Evolutionary conservation across 2,113 vertebrate species (phyloP).

Genomic region (Leucopsar rothschildi): DNA sequence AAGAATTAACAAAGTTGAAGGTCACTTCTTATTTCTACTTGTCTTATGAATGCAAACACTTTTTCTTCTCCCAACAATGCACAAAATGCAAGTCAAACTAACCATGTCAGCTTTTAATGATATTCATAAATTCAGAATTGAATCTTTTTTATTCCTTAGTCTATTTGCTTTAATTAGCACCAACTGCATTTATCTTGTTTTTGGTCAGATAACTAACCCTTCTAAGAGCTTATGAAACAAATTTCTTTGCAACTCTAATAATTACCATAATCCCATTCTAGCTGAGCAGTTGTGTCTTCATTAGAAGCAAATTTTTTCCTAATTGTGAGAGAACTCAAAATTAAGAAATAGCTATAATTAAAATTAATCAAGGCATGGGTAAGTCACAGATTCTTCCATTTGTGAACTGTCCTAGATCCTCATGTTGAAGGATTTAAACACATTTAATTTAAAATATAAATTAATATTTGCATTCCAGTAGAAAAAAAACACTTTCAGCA

Average conservation of each 20-base stretch:
- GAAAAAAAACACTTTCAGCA: background rate
- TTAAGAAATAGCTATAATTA: constrained; percentile 60
- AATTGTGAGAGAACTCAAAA: constrained; percentile 53
- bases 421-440: background rate
- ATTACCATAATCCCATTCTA: constrained; percentile 69
- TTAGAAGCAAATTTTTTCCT: constrained; percentile 54
- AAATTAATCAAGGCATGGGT: constrained; percentile 38
- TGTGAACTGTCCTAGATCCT: background rate
- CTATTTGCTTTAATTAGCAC: constrained; percentile 72
- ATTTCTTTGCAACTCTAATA: constrained; percentile 58
- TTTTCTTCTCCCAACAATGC: constrained; percentile 9
- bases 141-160: constrained; percentile 48
- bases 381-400: constrained; percentile 16
- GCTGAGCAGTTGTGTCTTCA: constrained; percentile 35
- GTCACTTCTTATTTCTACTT: constrained; percentile 36
- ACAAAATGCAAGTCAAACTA: constrained; percentile 32
- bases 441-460: background rate
- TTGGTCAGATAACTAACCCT: constrained; percentile 63
- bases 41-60: constrained; percentile 30
- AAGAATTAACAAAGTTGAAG: constrained; percentile 42
- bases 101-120: constrained; percentile 43
- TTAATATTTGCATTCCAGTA: background rate
- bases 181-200: constrained; percentile 51
- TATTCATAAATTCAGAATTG: constrained; percentile 65
- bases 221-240: constrained; percentile 63